These are phyloP conservation scores for Tympanoctomys barrerae DNA, from an alignment of 2,797 vertebrate species.

Conservation along the genomic window DNA sequence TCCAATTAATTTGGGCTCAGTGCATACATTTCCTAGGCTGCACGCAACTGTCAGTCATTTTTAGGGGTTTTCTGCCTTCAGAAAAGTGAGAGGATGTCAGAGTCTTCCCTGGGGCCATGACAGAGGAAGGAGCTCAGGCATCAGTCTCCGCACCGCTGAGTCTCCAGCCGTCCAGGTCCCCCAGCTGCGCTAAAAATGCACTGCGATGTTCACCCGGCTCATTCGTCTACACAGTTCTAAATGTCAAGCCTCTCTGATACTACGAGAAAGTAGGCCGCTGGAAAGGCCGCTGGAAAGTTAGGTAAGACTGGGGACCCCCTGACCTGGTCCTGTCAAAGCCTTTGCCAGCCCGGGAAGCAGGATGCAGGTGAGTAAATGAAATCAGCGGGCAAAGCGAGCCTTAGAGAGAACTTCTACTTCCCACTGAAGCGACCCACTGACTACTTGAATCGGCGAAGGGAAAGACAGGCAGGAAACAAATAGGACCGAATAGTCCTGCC, in stretches of 20 bases:
- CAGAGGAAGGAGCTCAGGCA: neutral
- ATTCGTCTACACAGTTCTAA: neutral
- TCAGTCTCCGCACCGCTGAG: neutral
- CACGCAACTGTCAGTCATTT: neutral
- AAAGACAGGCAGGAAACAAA: neutral
- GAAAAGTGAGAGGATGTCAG: neutral
- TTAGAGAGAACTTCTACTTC: neutral
- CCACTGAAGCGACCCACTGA: neutral
- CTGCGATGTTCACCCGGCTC: neutral
- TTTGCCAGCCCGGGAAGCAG: neutral
- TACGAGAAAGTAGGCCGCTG: neutral
- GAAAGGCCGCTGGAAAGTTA: neutral
- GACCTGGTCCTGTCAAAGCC: neutral
- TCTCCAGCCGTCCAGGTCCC: neutral
- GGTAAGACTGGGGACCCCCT: neutral
- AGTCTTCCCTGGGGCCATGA: neutral
- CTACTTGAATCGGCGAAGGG: neutral
- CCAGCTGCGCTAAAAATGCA: neutral
- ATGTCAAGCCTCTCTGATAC: neutral
- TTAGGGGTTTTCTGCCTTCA: neutral
- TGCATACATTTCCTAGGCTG: neutral
- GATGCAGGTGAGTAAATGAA: neutral
- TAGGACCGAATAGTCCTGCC: neutral
- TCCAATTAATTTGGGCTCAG: neutral
- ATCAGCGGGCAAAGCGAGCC: accelerated